Conservation (phyloP, 92 coral and sea anemone species). For the Muricea muricata region DNA sequence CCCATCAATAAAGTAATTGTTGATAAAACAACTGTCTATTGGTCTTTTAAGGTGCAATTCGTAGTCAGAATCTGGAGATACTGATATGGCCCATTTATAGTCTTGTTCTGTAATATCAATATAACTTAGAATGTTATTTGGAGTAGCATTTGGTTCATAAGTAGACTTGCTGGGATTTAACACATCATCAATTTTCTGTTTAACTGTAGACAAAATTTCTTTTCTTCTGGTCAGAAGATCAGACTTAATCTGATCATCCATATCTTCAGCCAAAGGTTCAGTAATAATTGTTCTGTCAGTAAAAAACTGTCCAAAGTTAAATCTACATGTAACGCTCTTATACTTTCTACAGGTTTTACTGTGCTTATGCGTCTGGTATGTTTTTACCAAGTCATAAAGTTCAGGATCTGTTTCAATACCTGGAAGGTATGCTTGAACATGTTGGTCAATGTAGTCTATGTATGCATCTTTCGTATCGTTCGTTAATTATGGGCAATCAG, state of each 20-base stretch:
- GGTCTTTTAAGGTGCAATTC: slow-evolving; percentile 41
- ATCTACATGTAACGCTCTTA: slow-evolving; percentile 69
- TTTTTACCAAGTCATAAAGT: slow-evolving; percentile 60
- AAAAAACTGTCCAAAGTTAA: slow-evolving; percentile 76
- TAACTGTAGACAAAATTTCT: slow-evolving; percentile 58
- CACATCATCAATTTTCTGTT: slow-evolving; percentile 61
- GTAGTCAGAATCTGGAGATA: slow-evolving; percentile 55
- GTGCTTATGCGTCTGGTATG: slow-evolving; percentile 63
- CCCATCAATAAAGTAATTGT: slow-evolving; percentile 10
- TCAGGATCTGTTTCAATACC: slow-evolving; percentile 56
- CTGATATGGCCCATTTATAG: slow-evolving; percentile 20
- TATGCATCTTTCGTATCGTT: slow-evolving; percentile 37
- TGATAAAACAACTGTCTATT: background rate
- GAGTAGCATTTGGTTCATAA: slow-evolving; percentile 11
- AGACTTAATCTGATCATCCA: slow-evolving; percentile 52
- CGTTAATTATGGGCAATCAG: slow-evolving; percentile 7
- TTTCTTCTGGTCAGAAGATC: slow-evolving; percentile 31
- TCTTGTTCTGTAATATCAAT: slow-evolving; percentile 1
- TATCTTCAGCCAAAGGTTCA: slow-evolving; percentile 65
- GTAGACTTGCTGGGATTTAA: slow-evolving; percentile 10
- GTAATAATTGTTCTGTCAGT: slow-evolving; percentile 73
- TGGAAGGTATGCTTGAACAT: slow-evolving; percentile 62
- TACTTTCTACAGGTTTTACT: slow-evolving; percentile 75
- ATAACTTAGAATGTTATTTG: background rate
- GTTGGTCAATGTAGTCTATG: slow-evolving; percentile 54